phyloP scores from a whole-genome alignment of 2,888 invertebrate genomes.

The Aradus depressus region DNA sequence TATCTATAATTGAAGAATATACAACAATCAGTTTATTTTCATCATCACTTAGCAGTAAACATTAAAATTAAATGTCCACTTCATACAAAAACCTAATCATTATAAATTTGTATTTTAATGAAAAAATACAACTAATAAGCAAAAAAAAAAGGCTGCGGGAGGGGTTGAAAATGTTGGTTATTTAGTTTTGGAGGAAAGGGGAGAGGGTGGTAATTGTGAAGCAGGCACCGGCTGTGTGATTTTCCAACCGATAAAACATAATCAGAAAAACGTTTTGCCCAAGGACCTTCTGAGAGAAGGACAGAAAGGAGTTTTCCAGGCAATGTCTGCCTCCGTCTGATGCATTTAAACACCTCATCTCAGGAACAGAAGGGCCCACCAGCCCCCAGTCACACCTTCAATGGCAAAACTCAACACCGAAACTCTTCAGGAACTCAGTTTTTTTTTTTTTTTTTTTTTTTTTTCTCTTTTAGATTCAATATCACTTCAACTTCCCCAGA shows the following conservation, averaged over 20 bases:
- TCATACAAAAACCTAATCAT: too few species aligned
- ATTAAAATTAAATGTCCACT: too few species aligned
- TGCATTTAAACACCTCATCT: slow-evolving; percentile 34
- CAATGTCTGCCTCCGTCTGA: slow-evolving; percentile 23
- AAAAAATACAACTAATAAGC: background rate
- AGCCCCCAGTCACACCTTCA: background rate
- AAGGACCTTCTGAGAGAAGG: background rate
- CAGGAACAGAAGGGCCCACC: slow-evolving; percentile 1
- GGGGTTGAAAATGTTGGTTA: slow-evolving; percentile 13
- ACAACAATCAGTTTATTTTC: too few species aligned
- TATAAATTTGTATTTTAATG: too few species aligned
- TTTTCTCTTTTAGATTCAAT: too few species aligned
- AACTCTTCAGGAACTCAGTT: background rate
- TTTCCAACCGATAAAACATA: slow-evolving; percentile 30
- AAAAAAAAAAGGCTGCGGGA: background rate
- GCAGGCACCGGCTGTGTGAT: slow-evolving; percentile 17
- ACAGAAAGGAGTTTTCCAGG: background rate
- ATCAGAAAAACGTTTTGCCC: slow-evolving; percentile 25
- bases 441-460: too few species aligned
- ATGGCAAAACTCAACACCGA: background rate
- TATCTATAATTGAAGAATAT: too few species aligned
- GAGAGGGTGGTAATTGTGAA: slow-evolving; percentile 16
- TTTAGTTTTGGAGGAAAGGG: slow-evolving; percentile 1
- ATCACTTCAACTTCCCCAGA: too few species aligned
- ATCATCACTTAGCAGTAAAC: too few species aligned